Evolutionary conservation across 2,797 vertebrate genomes (phyloP), one percentile per base, ranked within the genome.

Genomic region (Sphenodon punctatus): DNA sequence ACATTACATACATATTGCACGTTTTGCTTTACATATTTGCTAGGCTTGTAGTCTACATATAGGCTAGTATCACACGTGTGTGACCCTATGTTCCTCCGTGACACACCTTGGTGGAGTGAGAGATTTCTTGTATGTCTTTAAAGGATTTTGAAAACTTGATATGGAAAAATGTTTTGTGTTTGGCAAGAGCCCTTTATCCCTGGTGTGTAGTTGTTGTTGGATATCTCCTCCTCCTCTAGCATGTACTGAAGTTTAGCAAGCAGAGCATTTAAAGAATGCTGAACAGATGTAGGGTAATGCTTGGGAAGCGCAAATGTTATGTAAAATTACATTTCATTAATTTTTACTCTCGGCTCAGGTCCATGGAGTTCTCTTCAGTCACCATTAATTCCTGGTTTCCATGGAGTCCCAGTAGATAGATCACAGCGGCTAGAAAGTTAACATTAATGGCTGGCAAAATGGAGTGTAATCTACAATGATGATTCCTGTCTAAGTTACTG

Each of bases 101-200:
- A 92, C 65, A 93, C 82, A 88, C 32, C 19, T 56, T 56, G 53
- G 32, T 19, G 65, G 65, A 75, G 34, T 72, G 73, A 86, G 67
- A 49, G 84, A 19, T 36, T 77, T 84, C 70, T 74, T 66, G 19
- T 42, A 64, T 84, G 22, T 0, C 0, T 80, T 82, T 78, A 48
- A 41, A 58, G 3, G 6, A 20, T 55, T 72, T 55, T 61, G 79
- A 49, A 79, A 85, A 41, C 41, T 59, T 13, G 38, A 36, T 77
- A 84, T 83, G 78, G 78, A 67, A 85, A 92, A 84, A 20, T n/a
- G 60, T 80, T 75, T 67, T 30, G 69, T 51, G 65, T 82, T 82
- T 84, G 86, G 25, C 58, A 23, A 49, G n/a, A 34, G 10, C 60
- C 84, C 58, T n/a, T 5, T 53, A 23, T 45, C 70, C 6, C 45